These are phyloP conservation scores for Bos indicus DNA, from an alignment of 2,113 vertebrate genomes.

Conservation along the genomic window DNA sequence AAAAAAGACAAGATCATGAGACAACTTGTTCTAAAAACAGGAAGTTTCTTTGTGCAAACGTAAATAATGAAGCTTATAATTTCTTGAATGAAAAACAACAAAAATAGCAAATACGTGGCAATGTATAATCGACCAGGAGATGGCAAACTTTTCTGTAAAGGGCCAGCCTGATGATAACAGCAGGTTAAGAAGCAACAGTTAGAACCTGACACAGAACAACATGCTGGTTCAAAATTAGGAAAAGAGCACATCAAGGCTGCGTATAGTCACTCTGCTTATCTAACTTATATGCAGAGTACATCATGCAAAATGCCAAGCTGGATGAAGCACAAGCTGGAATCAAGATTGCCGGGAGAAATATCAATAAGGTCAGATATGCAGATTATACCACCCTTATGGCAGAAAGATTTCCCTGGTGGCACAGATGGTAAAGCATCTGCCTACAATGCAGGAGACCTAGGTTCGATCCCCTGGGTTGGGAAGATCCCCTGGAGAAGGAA, in stretches of 20 bases:
- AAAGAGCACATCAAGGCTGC: not conserved
- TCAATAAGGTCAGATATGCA: not conserved
- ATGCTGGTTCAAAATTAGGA: not conserved
- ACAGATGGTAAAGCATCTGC: not conserved
- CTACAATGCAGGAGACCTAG: not conserved
- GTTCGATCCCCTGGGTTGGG: not conserved
- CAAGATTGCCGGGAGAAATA: not conserved
- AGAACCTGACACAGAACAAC: not conserved
- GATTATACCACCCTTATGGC: not conserved
- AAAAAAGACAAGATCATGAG: not conserved
- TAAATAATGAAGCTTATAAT: not conserved
- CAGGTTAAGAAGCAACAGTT: not conserved
- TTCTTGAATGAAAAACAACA: constrained; percentile 17
- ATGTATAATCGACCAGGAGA: not conserved
- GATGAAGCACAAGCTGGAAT: not conserved
- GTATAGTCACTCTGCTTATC: not conserved
- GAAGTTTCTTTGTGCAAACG: not conserved
- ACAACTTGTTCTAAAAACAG: not conserved
- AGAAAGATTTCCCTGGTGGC: not conserved
- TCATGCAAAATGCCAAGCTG: not conserved
- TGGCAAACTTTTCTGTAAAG: not conserved
- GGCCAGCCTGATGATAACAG: not conserved
- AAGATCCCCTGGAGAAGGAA: not conserved
- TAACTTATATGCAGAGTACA: not conserved
- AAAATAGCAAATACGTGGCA: not conserved